Evolutionary conservation across 2,888 invertebrate genomes (phyloP).

Genomic region (Rutpela maculata): DNA sequence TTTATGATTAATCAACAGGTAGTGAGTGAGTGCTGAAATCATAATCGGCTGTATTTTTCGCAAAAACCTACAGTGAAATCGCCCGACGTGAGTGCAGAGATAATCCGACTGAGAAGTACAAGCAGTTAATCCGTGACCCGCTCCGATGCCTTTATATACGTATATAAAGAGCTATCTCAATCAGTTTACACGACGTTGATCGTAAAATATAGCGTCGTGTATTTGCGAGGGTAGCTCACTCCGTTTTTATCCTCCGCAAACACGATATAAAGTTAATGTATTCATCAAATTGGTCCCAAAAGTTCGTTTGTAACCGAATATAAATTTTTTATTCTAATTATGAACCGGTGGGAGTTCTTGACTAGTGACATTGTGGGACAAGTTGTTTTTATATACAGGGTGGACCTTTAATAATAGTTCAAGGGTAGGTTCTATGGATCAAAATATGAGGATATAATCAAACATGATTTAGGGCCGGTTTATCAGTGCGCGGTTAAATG

Average conservation of each 20-base stretch:
- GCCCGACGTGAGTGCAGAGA: slow-evolving; percentile 9
- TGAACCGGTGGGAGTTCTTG: too few species aligned
- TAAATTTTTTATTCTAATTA: neutral
- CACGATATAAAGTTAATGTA: slow-evolving; percentile 3
- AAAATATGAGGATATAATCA: too few species aligned
- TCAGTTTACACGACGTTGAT: slow-evolving; percentile 42
- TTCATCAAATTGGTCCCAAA: neutral
- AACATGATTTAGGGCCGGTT: too few species aligned
- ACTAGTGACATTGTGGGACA: too few species aligned
- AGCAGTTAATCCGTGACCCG: neutral
- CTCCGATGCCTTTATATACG: slow-evolving; percentile 3
- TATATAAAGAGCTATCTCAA: slow-evolving; percentile 29
- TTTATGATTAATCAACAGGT: slow-evolving; percentile 1
- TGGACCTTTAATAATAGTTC: too few species aligned
- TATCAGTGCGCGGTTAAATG: too few species aligned
- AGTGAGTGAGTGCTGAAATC: neutral
- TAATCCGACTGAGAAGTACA: slow-evolving; percentile 3
- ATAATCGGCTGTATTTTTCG: slow-evolving; percentile 3
- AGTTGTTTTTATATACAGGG: too few species aligned
- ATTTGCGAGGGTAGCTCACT: slow-evolving; percentile 14
- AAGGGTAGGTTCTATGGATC: too few species aligned
- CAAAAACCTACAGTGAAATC: slow-evolving; percentile 19
- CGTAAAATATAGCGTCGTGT: slow-evolving; percentile 23
- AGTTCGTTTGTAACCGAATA: neutral
- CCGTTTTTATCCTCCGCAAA: slow-evolving; percentile 8